Base-by-base conservation (phyloP, 2,113 vertebrate genomes). In the Gopherus evgoodei region DNA sequence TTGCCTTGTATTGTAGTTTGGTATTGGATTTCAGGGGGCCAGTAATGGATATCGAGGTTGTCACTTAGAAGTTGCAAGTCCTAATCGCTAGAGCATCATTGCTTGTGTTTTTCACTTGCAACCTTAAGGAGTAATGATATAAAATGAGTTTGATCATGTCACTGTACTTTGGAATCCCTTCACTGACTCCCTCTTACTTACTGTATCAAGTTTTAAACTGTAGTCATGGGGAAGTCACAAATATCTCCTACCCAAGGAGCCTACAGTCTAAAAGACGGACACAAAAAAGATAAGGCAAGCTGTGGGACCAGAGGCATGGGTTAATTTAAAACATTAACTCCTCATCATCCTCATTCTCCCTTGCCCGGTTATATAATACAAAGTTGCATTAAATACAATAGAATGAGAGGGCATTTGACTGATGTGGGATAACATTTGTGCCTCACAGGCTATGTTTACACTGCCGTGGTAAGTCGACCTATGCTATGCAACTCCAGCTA, bases 141-240 rank as follows among this genome's bases (percentile, higher is more conserved):
- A 11, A 53, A 13, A 35, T 8, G 0, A 0, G 75, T 10, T 1
- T 1, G 81, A 65, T 22, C 16, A 1, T 5, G 2, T 7, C 0
- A 0, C n/a, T 75, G 0, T 3, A 13, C 5, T 17, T 0, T 52
- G 25, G 38, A 13, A 2, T 56, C 10, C 3, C 87, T 89, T 31
- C 6, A 76, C 10, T 44, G 24, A 25, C 24, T 11, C 17, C 81
- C 3, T 27, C 22, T 10, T 1, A n/a, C 50, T 42, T 44, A 47
- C 5, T 19, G 80, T 57, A 29, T 19, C 1, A 0, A 14, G 50
- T 4, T 72, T 92, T 38, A 5, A 53, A 13, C 53, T 4, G 53
- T 79, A 83, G 27, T 82, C 2, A 0, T 24, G 53, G 49, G 47
- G 38, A 38, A 87, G 56, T n/a, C 35, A 22, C 22, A 49, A 50